A percentile compares a stretch with the other conserved stretches of the same genome.
Conservation (phyloP, 2,113 vertebrate species). For the Cynocephalus volans region DNA sequence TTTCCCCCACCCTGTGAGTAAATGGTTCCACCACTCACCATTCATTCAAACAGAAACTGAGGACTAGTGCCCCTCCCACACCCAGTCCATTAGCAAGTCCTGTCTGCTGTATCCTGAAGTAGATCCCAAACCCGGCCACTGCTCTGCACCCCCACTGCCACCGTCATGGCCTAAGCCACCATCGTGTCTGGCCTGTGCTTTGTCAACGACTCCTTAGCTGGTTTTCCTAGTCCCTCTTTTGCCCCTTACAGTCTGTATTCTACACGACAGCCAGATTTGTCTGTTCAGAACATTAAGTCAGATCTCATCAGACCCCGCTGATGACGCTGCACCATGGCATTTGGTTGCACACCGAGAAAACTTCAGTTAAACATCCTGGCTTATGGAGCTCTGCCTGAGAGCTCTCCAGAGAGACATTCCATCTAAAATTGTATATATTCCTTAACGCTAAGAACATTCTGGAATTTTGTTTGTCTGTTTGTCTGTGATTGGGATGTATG, state of each 20-base stretch:
- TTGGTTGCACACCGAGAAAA: rapidly evolving
- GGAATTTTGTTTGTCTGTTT: background rate
- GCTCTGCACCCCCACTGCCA: background rate
- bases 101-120: rapidly evolving
- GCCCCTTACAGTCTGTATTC: rapidly evolving
- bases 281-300: background rate
- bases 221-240: background rate
- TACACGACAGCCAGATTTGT: background rate
- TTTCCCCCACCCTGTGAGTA: background rate
- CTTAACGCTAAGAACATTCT: rapidly evolving
- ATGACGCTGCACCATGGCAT: rapidly evolving
- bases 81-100: background rate
- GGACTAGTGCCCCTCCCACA: rapidly evolving
- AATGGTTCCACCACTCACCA: rapidly evolving
- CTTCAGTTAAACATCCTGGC: background rate
- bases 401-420: background rate
- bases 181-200: rapidly evolving
- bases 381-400: rapidly evolving
- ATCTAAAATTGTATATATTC: rapidly evolving
- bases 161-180: too few relatives aligned
- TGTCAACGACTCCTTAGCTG: background rate
- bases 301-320: background rate
- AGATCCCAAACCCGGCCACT: background rate
- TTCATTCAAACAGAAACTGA: background rate
- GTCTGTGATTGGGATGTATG: background rate